Evolutionary conservation across 37 sponge, comb jelly and placozoan genomes (phyloP).

Genomic region (Amphimedon queenslandica): DNA sequence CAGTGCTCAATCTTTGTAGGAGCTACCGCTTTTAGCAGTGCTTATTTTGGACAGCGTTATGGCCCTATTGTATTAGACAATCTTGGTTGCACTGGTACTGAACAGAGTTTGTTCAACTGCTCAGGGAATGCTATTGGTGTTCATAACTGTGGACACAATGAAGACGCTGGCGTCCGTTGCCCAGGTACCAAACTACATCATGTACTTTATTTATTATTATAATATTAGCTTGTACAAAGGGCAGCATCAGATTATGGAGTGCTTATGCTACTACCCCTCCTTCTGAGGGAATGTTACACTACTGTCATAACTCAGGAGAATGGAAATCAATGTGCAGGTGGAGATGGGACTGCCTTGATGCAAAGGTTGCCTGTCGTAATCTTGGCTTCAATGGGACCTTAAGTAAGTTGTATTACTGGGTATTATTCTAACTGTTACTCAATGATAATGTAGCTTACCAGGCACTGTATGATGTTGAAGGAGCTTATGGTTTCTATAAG

Average conservation of each 20-base stretch:
- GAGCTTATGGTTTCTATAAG: background rate
- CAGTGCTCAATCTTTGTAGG: background rate
- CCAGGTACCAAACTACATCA: background rate
- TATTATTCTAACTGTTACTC: no score
- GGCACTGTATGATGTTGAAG: background rate
- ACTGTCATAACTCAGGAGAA: background rate
- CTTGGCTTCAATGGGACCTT: background rate
- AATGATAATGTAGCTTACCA: background rate
- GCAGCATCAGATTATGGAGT: background rate
- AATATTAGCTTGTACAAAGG: background rate
- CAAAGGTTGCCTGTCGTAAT: constrained; percentile 2
- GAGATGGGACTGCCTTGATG: constrained; percentile 3
- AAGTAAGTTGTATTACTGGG: background rate
- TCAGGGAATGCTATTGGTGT: background rate
- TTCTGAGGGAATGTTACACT: background rate
- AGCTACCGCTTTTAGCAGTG: background rate
- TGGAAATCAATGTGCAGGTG: background rate
- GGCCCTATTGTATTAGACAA: background rate
- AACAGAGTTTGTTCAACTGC: background rate
- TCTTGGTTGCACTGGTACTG: background rate
- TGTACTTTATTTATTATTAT: background rate
- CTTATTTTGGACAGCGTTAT: background rate
- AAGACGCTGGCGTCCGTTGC: background rate
- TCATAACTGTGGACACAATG: background rate
- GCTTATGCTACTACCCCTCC: background rate